These are phyloP conservation scores for Etheostoma perlongum DNA, from an alignment of 2,797 vertebrate species.

Conservation along the genomic window DNA sequence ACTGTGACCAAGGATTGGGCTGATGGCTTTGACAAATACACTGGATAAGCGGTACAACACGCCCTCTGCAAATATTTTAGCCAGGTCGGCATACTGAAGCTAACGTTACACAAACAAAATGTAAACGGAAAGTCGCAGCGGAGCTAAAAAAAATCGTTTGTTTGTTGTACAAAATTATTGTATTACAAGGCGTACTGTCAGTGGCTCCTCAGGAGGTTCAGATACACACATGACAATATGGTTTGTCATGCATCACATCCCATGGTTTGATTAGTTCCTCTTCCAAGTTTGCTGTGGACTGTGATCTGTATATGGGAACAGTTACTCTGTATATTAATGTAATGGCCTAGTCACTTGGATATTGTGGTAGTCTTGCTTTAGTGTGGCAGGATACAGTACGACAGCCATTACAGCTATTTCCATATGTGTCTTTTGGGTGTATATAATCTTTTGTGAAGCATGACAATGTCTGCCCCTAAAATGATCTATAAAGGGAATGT, in stretches of 20 bases:
- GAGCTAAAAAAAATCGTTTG: no score
- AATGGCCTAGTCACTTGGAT: neutral
- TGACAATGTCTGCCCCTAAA: neutral
- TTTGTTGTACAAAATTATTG: no score
- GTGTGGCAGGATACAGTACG: neutral
- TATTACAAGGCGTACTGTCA: no score
- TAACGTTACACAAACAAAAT: no score
- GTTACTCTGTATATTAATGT: neutral
- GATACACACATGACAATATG: neutral
- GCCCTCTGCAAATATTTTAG: no score
- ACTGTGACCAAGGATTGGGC: no score
- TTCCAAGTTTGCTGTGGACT: neutral
- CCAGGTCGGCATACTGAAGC: no score
- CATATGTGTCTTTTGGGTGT: neutral
- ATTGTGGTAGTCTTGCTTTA: neutral
- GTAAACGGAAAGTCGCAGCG: no score
- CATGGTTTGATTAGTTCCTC: constrained; percentile 25
- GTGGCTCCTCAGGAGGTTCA: constrained; percentile 17
- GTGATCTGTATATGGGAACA: neutral
- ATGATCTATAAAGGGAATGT: neutral
- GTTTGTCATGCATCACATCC: neutral
- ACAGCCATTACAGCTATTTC: neutral
- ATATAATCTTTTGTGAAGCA: neutral
- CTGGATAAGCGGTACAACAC: no score
- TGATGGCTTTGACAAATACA: no score